Conservation (phyloP, 1,140 invertebrate species). For the Triops longicaudatus region DNA sequence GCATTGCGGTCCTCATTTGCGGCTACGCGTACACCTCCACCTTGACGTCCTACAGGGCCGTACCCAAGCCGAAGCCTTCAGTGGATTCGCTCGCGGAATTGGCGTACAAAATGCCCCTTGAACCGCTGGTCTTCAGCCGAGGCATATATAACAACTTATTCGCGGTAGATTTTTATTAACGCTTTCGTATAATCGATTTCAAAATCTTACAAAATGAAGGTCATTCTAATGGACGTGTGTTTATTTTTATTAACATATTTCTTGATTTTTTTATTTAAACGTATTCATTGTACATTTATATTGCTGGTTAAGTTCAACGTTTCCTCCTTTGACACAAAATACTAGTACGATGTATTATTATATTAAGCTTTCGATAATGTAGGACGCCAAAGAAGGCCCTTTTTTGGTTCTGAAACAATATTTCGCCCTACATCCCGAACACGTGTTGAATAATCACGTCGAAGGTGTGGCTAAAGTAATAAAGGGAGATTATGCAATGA, state of each 20-base stretch:
- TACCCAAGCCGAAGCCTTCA: background rate
- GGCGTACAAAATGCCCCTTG: background rate
- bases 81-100: background rate
- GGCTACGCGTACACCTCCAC: background rate
- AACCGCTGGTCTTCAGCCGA: background rate
- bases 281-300: too few species aligned
- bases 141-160: background rate
- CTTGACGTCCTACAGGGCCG: background rate
- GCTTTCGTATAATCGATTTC: background rate
- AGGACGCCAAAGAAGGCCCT: background rate
- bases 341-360: too few species aligned
- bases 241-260: too few species aligned
- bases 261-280: too few species aligned
- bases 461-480: background rate
- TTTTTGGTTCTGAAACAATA: background rate
- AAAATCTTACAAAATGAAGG: too few species aligned
- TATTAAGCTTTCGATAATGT: background rate
- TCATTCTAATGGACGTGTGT: too few species aligned
- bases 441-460: background rate
- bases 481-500: background rate
- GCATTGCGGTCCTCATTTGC: background rate
- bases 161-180: background rate
- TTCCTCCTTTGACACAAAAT: too few species aligned
- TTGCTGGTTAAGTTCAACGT: too few species aligned
- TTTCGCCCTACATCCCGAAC: background rate